Base-by-base conservation (phyloP, 2,113 vertebrate genomes). In the Pterophyllum scalare region DNA sequence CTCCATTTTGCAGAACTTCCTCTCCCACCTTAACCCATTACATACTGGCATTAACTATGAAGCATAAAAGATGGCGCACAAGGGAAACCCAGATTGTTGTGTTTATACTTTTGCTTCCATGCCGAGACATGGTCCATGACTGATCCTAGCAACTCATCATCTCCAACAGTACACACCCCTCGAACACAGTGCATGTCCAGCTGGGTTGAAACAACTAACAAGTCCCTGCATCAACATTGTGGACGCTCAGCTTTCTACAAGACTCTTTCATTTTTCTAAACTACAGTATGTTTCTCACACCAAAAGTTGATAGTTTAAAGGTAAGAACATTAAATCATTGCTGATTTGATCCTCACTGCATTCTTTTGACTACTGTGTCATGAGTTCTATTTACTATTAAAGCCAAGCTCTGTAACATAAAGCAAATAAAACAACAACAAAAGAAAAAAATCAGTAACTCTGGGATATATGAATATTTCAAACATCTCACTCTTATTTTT, bases 1-100 rank as follows among this genome's bases (percentile, higher is more conserved):
- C 38, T 90, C 77, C 75, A 28, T 59, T 85, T 89, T 91, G 52
- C 92, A 96, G 95, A 93, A 83, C 77, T 75, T 88, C 84, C 86
- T 88, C 74, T 90, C 90, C 91, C 79, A 88, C 88, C 80, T 86
- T 80, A 89, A 86, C 86, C 91, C 91, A 77, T 89, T 83, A 91
- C 77, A 86, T 75, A 93, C 79, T 91, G 91, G 90, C 87, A 88
- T 91, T 85, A 80, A 87, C 77, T 90, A 83, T 87, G 84, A 90
- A 82, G 85, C 84, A 79, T 83, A 77, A 86, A 87, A 86, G 92
- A 83, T 79, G 91, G 88, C 91, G 93, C 86, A 35, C 79, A 83
- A 87, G 86, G 61, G 85, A 90, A 79, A 77, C 85, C 75, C 83
- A 17, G 84, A 89, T 82, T 80, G 81, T 87, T 74, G 70, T 75